A percentile compares a stretch with the other conserved stretches of the same genome.
Evolutionary conservation across 2,113 vertebrate species (phyloP).

Genomic region (Calypte anna): DNA sequence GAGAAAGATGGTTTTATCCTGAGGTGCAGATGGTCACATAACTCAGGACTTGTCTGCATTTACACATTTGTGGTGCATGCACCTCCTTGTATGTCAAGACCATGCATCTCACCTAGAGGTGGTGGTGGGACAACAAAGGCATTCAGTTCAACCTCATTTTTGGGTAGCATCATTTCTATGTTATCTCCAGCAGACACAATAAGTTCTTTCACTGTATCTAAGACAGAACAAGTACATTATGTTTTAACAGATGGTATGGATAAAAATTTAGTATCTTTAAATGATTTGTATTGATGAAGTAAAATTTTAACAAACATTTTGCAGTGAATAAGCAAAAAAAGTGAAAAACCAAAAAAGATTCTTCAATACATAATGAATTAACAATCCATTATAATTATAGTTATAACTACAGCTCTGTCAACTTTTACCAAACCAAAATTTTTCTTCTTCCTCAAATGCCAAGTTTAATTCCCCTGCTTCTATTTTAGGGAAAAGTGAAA

Average conservation of each 20-base stretch:
- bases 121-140: conserved; percentile 69
- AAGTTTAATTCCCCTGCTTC: not conserved
- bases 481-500: not conserved
- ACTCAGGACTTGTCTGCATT: not conserved
- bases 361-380: not conserved
- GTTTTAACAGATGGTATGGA: not conserved
- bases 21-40: not conserved
- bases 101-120: conserved; percentile 69
- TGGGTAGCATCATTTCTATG: conserved; percentile 67
- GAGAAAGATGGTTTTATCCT: not conserved
- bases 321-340: not conserved
- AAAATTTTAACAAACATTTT: not conserved
- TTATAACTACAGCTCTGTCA: not conserved
- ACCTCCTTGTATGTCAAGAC: not conserved
- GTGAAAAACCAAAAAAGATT: not conserved
- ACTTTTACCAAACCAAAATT: not conserved
- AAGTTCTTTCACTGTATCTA: conserved; percentile 72
- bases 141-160: conserved; percentile 72
- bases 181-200: conserved; percentile 75
- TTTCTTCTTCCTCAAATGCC: not conserved
- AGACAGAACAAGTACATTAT: not conserved
- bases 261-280: not conserved
- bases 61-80: not conserved
- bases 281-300: not conserved
- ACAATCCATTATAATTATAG: not conserved